phyloP scores from a whole-genome alignment of 2,797 vertebrate species.

The Sylvilagus floridanus region DNA sequence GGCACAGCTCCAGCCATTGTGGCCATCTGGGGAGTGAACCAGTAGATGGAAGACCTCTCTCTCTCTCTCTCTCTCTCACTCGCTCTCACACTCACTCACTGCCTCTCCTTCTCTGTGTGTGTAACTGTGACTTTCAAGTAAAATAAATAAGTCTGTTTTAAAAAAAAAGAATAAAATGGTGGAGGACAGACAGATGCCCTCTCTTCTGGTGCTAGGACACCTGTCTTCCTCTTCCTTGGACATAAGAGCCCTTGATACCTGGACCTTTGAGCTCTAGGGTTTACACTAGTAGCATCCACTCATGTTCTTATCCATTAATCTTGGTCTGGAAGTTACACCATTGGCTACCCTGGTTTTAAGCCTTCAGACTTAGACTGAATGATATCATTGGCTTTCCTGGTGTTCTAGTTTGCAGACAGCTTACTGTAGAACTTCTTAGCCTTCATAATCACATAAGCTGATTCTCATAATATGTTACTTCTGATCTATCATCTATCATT shows the following conservation, averaged over 20 bases:
- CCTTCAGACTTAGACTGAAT: not conserved
- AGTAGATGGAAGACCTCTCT: too few relatives aligned
- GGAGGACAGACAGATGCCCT: not conserved
- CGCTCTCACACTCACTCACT: too few relatives aligned
- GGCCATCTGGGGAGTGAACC: too few relatives aligned
- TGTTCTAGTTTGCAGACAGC: not conserved
- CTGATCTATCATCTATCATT: not conserved
- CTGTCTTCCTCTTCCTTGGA: rapidly evolving
- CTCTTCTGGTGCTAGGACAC: not conserved
- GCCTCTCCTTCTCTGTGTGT: too few relatives aligned
- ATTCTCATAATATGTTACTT: not conserved
- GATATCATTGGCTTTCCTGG: not conserved
- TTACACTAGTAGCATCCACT: rapidly evolving
- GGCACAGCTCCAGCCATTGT: too few relatives aligned
- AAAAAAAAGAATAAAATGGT: not conserved
- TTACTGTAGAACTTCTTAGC: not conserved
- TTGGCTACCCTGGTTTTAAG: rapidly evolving
- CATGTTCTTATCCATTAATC: not conserved
- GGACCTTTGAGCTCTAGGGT: too few relatives aligned
- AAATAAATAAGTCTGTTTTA: too few relatives aligned
- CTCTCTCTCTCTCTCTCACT: too few relatives aligned
- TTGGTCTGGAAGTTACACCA: not conserved
- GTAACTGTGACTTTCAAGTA: too few relatives aligned
- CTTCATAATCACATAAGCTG: not conserved
- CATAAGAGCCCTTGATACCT: not conserved